Evolutionary conservation across 2,888 invertebrate genomes (phyloP).

Genomic region (Eudasyphora cyanicolor): DNA sequence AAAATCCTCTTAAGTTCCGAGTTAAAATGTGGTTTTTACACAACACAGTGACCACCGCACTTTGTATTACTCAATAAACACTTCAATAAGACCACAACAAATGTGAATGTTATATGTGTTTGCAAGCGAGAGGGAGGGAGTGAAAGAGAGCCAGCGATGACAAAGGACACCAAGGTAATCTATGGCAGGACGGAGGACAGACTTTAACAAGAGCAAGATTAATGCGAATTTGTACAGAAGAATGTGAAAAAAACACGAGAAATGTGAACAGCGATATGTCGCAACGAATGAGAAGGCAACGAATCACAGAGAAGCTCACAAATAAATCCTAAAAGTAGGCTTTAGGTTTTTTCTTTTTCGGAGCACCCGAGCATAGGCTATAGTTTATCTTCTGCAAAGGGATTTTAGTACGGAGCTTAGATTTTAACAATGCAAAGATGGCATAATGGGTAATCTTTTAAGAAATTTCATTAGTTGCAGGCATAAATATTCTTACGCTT

Average conservation of each 20-base stretch:
- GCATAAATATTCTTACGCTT: no score
- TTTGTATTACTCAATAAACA: conserved; percentile 40
- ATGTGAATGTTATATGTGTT: no score
- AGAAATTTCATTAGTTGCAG: no score
- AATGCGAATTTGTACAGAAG: background rate
- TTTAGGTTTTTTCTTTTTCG: background rate
- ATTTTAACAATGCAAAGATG: background rate
- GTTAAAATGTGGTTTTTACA: conserved; percentile 60
- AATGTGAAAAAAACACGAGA: background rate
- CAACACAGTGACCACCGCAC: conserved; percentile 4
- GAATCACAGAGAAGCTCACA: background rate
- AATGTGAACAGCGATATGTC: background rate
- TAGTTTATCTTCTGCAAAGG: no score
- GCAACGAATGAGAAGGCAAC: background rate
- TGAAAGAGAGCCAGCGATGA: background rate
- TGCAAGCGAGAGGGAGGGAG: background rate
- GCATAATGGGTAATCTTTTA: no score
- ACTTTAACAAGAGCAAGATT: background rate
- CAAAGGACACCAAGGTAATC: background rate
- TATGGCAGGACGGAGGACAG: no score
- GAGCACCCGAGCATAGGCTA: background rate
- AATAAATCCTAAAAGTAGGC: background rate
- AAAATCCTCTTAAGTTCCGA: conserved; percentile 61
- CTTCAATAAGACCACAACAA: conserved; percentile 39
- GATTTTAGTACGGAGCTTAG: no score